Base-by-base conservation (phyloP, 1,140 invertebrate genomes). In the Cydia fagiglandana region DNA sequence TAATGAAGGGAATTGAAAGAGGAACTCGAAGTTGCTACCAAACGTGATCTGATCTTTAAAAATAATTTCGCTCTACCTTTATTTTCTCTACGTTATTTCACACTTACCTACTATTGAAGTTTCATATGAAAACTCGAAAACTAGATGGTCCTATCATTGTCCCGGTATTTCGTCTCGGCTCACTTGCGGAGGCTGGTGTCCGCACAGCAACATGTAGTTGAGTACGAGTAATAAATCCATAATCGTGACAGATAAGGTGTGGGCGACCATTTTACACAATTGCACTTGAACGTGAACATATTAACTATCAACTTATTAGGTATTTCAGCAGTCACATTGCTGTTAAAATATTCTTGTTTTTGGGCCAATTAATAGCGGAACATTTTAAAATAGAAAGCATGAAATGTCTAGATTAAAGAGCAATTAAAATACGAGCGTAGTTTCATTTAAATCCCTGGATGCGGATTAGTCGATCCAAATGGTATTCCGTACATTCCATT, bases 351-450 rank as follows among this genome's bases (percentile, higher is more conserved):
- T 17, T 53, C 4, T 20, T 61, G 9, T 61, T 61, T 61, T 61
- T 61, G 10, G 56, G 17, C 24, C 17, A 61, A 61, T 24, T 5
- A 41, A 41, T 38, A 5, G 66, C 66, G 34, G 6, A 74, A 74
- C 28, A 30, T 74, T 74, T 74, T 50, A 74, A 50, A 74, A 70
- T 70, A 70, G 66, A 41, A 28, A 28, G 34, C 45, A 50, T 24
- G 73, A 56, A 74, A 56, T 28, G 50, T 28, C 73, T 24, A 53
- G 73, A 56, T 50, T 74, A 53, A 24, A 74, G 50, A 47, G 28
- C 73, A 74, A 74, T 53, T 56, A 74, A 74, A 74, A 74, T 56
- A 50, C 50, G 45, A 74, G 28, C 73, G 20, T 74, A 53, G 73
- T 50, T 74, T 74, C 73, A 28, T 56, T 50, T 74, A 30, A 74